Percentiles rank a stretch among this genome's conserved stretches.
These are phyloP conservation scores for Athalia cordata DNA, from an alignment of 2,888 invertebrate species.

Conservation along the genomic window DNA sequence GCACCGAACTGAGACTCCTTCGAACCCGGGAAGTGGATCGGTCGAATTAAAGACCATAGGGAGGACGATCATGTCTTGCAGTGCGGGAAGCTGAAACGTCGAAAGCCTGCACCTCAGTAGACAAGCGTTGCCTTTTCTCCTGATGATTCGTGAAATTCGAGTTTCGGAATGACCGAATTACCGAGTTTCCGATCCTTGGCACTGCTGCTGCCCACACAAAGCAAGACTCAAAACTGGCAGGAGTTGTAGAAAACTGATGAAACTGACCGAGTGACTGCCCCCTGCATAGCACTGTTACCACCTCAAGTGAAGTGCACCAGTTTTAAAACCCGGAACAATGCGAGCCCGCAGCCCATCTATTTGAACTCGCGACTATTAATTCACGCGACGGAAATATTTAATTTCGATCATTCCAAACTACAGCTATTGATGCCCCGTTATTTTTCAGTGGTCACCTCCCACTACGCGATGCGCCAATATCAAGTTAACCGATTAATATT, in stretches of 20 bases:
- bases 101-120: neutral
- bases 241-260: constrained; percentile 19
- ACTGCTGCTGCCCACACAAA: neutral
- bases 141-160: no score
- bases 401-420: neutral
- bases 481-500: constrained; percentile 26
- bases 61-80: neutral
- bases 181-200: neutral
- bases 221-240: neutral
- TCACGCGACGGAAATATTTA: neutral
- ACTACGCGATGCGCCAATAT: constrained; percentile 1
- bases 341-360: neutral
- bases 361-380: neutral
- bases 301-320: constrained; percentile 31
- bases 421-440: no score
- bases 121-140: no score
- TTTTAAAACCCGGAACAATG: constrained; percentile 6
- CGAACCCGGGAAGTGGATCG: neutral
- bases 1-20: no score
- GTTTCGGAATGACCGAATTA: neutral
- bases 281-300: constrained; percentile 44
- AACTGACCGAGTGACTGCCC: constrained; percentile 24
- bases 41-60: neutral
- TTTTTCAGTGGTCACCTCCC: neutral
- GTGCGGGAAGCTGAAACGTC: neutral